Percentiles rank a stretch among this genome's conserved stretches.
These are phyloP conservation scores for Pteropus rufus DNA, from an alignment of 2,797 vertebrate species.

Conservation along the genomic window DNA sequence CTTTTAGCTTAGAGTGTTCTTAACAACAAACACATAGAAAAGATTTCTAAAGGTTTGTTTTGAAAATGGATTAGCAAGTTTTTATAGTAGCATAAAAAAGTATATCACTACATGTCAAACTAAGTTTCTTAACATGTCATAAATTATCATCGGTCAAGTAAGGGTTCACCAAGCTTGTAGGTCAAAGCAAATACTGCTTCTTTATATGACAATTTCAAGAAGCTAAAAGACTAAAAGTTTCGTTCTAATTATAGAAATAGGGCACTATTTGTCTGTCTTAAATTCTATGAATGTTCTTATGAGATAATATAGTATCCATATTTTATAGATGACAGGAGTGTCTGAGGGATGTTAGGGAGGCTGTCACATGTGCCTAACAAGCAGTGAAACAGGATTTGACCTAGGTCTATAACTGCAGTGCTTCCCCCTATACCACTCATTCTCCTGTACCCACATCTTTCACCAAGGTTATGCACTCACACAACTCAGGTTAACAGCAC, in stretches of 20 bases:
- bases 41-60: constrained; percentile 19
- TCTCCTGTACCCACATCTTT: neutral
- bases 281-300: neutral
- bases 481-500: neutral
- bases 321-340: neutral
- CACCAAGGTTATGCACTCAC: neutral
- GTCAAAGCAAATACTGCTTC: constrained; percentile 4
- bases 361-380: neutral
- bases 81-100: neutral
- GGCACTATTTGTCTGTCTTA: neutral
- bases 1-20: constrained; percentile 32
- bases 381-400: neutral
- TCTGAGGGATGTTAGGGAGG: neutral
- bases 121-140: neutral
- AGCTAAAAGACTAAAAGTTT: constrained; percentile 34
- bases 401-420: neutral
- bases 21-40: constrained; percentile 37
- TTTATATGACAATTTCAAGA: constrained; percentile 50
- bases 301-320: neutral
- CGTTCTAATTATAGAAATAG: neutral
- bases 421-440: neutral
- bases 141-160: constrained; percentile 9
- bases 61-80: constrained; percentile 10
- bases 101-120: neutral
- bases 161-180: neutral